These are phyloP conservation scores for Siniperca undulata DNA, from an alignment of 2,797 vertebrate species.

Conservation along the genomic window DNA sequence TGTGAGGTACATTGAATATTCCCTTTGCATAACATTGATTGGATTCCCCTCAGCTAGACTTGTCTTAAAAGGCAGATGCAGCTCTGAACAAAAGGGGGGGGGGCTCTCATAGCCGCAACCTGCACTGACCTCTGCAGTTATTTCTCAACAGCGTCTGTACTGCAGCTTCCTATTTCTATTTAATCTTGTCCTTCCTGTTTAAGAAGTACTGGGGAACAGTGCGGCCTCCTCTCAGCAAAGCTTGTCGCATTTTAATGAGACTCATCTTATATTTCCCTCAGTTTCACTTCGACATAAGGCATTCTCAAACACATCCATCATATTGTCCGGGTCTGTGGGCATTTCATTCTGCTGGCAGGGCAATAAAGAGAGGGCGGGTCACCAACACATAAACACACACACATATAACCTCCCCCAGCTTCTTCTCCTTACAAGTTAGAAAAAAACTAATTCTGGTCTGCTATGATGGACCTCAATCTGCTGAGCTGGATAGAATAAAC, in stretches of 20 bases:
- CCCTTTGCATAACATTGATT: constrained; percentile 41
- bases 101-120: not conserved
- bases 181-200: constrained; percentile 27
- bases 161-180: constrained; percentile 27
- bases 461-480: constrained; percentile 30
- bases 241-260: constrained; percentile 61
- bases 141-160: constrained; percentile 27
- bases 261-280: constrained; percentile 47
- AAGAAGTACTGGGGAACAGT: constrained; percentile 23
- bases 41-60: constrained; percentile 26
- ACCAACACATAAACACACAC: not conserved
- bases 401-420: not conserved
- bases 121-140: constrained; percentile 40
- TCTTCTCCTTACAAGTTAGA: not conserved
- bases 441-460: not conserved
- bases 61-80: constrained; percentile 5
- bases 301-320: constrained; percentile 54
- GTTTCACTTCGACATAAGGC: constrained; percentile 46
- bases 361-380: constrained; percentile 18
- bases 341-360: constrained; percentile 32
- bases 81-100: not conserved
- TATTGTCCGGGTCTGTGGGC: constrained; percentile 4
- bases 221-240: constrained; percentile 27
- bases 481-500: constrained; percentile 38
- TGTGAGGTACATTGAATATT: constrained; percentile 43